Base-by-base conservation (phyloP, 2,888 invertebrate species). In the Noctua comes region DNA sequence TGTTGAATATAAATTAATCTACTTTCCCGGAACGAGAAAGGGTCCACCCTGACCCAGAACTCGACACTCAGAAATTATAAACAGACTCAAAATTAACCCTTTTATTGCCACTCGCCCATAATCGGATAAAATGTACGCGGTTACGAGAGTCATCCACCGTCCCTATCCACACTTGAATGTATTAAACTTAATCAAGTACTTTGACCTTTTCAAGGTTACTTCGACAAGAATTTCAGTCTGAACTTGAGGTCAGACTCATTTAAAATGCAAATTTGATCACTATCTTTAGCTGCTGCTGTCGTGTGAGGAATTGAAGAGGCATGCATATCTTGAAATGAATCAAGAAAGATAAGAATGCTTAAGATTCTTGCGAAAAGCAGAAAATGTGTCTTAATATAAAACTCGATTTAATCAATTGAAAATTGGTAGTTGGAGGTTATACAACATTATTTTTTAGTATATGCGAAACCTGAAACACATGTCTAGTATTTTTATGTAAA, bases 51-150 rank as follows among this genome's bases (percentile, higher is more conserved):
- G 82, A 82, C 86, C 73, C 82, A 69, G 59, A 73, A 62, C 57
- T 48, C 57, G 21, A 7, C 62, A 75, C 62, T 73, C 73, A 1
- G 31, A 68, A 82, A 85, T 21, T 85, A 68, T 82, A 85, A 83
- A 73, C 81, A 57, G 64, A 46, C 51, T 72, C 64, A 82, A 77
- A 85, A 73, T 85, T 68, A 86, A 86, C 73, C 86, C 77, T 82
- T 83, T 82, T 82, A 83, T 59, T 81, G 54, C 57, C 51, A 68
- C 54, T 82, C 68, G 18, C 27, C 46, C 18, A 71, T 86, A 77
- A 71, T 59, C 59, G 43, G 64, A 77, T 65, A 40, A 74, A 57
- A 64, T 65, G n/a, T 82, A 85, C 54, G 75, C 68, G 59, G 36
- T 57, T 31, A 68, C 31, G 31, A 82, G 83, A 40, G 57, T 73